Base-by-base conservation (phyloP, 2,888 invertebrate genomes). In the Mythimna vitellina region DNA sequence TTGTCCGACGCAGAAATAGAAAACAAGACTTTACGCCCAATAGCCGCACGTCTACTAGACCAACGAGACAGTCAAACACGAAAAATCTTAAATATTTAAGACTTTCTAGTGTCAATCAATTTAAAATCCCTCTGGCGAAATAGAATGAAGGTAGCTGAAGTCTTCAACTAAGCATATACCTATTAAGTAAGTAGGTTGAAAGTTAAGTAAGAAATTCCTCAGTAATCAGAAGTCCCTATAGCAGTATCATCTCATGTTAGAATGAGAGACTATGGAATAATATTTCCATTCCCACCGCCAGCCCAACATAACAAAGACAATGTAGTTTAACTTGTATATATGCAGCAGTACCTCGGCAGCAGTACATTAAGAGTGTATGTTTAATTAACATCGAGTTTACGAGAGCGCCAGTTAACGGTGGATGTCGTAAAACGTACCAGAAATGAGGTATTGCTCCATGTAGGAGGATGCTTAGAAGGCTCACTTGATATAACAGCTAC, bases 311-410 rank as follows among this genome's bases (percentile, higher is more conserved):
- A 46, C 54, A 25, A n/a, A 25, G 49, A 56, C 46, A 46, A 56
- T 1, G n/a, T 49, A 76, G 25, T 10, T 20, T 20, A 22, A 56
- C 51, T 54, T 7, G 9, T 58, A 22, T 22, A 38, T 35, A 3
- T 2, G 54, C 12, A 32, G 57, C 62, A 53, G 32, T 56, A 68
- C 49, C 62, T 66, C 29, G 58, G 20, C 46, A 35, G 81, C 46
- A 82, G 78, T 65, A 78, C 66, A 70, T 80, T 78, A 78, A 74
- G 61, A 54, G 61, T 73, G 65, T 74, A 82, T 84, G 85, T 86
- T 86, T 86, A 86, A 86, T 86, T 86, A 86, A 86, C 81, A 82
- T 76, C 73, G 58, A 77, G 71, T 86, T 86, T 81, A 86, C 76
- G 85, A 72, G 82, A 74, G 64, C 71, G 32, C 54, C 67, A 72